Base-by-base conservation (phyloP, 2,888 invertebrate species). In the Geophilus truncorum region DNA sequence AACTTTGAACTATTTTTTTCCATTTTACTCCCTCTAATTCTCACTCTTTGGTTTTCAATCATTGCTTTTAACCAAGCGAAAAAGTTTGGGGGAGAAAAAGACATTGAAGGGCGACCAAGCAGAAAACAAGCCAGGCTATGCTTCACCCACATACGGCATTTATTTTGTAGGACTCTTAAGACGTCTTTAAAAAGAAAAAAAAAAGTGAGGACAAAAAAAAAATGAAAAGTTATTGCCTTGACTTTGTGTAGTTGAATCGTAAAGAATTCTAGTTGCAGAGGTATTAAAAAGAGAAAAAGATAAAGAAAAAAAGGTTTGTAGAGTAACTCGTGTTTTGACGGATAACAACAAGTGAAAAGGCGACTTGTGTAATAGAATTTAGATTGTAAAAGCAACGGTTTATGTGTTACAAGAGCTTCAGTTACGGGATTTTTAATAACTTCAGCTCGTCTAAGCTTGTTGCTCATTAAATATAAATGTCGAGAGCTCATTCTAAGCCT, bases 31-130 rank as follows among this genome's bases (percentile, higher is more conserved):
- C 1, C 18, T 51, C 51, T 51, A 51, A 51, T 70, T 70, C 28
- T 70, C 28, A 70, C 70, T 70, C 25, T 70, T 70, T 70, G 70
- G 70, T 70, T 70, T 70, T 70, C 70, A 70, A 70, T 70, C 70
- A 70, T 70, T 70, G 70, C 70, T 70, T 70, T 25, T 70, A 70
- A 70, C 70, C 70, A 70, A 70, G 70, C 70, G 70, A 70, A 70
- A 70, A 70, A 70, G 70, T 70, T 70, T 70, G 70, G 70, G 70
- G 70, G 70, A 70, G 70, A 70, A 70, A 23, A 70, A 70, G 70
- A 70, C 70, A 70, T 70, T 70, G 70, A 70, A 70, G 70, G 70
- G 70, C 70, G 70, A 70, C 70, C 70, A 70, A 70, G 70, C 70
- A 28, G 70, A 70, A 70, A 70, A 70, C 70, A 70, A 70, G 70